Conservation (phyloP, 2,888 invertebrate genomes). For the Meiosimyza platycephala region DNA sequence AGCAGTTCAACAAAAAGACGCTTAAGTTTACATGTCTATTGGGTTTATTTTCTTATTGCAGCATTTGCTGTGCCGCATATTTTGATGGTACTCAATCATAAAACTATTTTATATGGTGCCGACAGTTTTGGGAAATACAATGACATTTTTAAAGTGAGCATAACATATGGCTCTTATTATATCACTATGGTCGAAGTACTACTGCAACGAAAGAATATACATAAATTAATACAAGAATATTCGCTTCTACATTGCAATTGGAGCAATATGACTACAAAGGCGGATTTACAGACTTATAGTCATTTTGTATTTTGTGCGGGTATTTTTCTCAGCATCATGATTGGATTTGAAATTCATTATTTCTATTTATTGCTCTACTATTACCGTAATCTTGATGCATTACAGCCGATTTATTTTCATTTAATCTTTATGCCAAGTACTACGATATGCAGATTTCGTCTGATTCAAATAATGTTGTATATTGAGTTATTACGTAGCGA, state of each 20-base stretch:
- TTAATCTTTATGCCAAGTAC: slow-evolving; percentile 43
- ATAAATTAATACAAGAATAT: slow-evolving; percentile 40
- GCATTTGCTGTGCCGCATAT: slow-evolving; percentile 27
- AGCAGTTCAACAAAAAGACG: background rate
- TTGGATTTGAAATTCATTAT: slow-evolving; percentile 38
- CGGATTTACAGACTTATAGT: slow-evolving; percentile 35
- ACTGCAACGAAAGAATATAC: slow-evolving; percentile 7
- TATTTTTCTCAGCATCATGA: slow-evolving; percentile 13
- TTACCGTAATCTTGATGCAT: background rate
- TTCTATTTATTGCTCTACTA: slow-evolving; percentile 25
- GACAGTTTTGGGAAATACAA: slow-evolving; percentile 44
- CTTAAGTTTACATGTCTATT: slow-evolving; percentile 6
- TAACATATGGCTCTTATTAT: slow-evolving; percentile 36
- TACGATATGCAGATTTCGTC: slow-evolving; percentile 40
- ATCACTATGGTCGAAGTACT: slow-evolving; percentile 41
- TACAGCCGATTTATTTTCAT: slow-evolving; percentile 35
- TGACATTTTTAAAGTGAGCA: slow-evolving; percentile 42
- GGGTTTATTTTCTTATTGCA: slow-evolving; percentile 35
- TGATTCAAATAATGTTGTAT: slow-evolving; percentile 43
- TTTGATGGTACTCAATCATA: slow-evolving; percentile 19
- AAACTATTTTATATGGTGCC: slow-evolving; percentile 34
- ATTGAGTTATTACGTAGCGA: slow-evolving; percentile 44
- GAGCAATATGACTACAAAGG: slow-evolving; percentile 14
- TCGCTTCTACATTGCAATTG: slow-evolving; percentile 38
- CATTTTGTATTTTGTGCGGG: slow-evolving; percentile 22